Conservation (phyloP, 2,797 vertebrate species). For the Macrochelys suwanniensis region DNA sequence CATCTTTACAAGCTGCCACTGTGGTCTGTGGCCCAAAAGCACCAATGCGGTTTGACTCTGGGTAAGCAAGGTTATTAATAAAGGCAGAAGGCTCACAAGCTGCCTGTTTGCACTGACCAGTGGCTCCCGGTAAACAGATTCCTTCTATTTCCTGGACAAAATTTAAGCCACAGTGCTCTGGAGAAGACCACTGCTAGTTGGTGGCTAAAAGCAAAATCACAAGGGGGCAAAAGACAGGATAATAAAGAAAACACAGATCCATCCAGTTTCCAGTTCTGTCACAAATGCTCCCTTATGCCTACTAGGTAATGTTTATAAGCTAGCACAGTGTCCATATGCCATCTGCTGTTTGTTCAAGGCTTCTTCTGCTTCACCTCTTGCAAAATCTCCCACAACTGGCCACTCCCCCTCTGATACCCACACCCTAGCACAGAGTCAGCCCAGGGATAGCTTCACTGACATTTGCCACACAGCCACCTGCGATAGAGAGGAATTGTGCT, state of each 20-base stretch:
- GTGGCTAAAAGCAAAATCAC: slow-evolving; percentile 18
- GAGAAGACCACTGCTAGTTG: slow-evolving; percentile 7
- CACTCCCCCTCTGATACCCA: neutral
- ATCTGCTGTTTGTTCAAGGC: slow-evolving; percentile 59
- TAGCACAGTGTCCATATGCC: slow-evolving; percentile 28
- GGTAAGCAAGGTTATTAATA: slow-evolving; percentile 52
- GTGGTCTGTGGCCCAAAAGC: slow-evolving; percentile 23
- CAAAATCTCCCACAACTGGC: slow-evolving; percentile 3
- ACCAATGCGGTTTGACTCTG: neutral
- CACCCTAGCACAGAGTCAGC: neutral
- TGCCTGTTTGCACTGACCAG: slow-evolving; percentile 12
- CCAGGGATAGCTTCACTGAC: neutral
- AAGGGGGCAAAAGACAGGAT: neutral
- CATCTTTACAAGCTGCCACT: slow-evolving; percentile 11
- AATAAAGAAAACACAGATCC: neutral
- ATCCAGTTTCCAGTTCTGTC: neutral
- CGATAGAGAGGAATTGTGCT: accelerated
- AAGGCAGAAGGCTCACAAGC: slow-evolving; percentile 2
- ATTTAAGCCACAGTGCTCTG: neutral
- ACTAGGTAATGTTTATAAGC: slow-evolving; percentile 25
- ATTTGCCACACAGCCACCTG: neutral
- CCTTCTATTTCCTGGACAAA: neutral
- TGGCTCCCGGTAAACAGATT: slow-evolving; percentile 30
- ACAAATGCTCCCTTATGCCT: neutral
- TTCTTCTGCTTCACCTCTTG: neutral